A percentile compares a stretch with the other conserved stretches of the same genome.
Evolutionary conservation across 1,140 invertebrate species (phyloP).

Genomic region (Diachasmimorpha longicaudata): DNA sequence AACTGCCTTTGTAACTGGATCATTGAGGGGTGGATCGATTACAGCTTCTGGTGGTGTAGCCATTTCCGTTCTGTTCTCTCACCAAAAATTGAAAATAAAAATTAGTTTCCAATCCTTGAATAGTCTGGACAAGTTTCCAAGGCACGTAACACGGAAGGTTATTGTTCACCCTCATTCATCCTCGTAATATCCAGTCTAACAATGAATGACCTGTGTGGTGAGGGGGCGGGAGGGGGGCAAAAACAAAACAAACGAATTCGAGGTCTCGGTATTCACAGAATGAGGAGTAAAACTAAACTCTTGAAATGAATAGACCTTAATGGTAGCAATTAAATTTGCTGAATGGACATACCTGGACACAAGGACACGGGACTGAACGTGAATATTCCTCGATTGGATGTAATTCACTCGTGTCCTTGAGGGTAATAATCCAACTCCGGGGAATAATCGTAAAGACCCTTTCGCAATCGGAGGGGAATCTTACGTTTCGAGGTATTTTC

Average conservation of each 20-base stretch:
- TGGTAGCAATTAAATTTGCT: background rate
- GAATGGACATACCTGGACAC: background rate
- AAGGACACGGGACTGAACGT: background rate
- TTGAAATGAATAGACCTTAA: too few relatives aligned
- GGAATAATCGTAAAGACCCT: background rate
- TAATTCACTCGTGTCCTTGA: background rate
- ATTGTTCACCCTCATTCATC: too few relatives aligned
- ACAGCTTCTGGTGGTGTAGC: conserved; percentile 35
- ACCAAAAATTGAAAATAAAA: background rate
- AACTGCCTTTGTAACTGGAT: conserved; percentile 63
- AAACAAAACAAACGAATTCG: background rate
- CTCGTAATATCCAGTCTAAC: too few relatives aligned
- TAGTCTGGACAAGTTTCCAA: too few relatives aligned
- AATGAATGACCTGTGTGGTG: too few relatives aligned
- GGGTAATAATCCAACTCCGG: background rate
- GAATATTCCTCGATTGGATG: background rate
- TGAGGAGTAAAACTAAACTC: too few relatives aligned
- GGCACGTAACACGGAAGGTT: too few relatives aligned
- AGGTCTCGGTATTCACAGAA: too few relatives aligned
- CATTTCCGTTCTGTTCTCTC: conserved; percentile 24
- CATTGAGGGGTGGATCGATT: conserved; percentile 41
- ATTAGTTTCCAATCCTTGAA: too few relatives aligned
- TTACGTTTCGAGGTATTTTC: too few relatives aligned
- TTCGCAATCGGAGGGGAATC: background rate
- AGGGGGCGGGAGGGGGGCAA: too few relatives aligned